These are phyloP conservation scores for Astreopora myriophthalma DNA, from an alignment of 64 coral and sea anemone species.

Conservation along the genomic window DNA sequence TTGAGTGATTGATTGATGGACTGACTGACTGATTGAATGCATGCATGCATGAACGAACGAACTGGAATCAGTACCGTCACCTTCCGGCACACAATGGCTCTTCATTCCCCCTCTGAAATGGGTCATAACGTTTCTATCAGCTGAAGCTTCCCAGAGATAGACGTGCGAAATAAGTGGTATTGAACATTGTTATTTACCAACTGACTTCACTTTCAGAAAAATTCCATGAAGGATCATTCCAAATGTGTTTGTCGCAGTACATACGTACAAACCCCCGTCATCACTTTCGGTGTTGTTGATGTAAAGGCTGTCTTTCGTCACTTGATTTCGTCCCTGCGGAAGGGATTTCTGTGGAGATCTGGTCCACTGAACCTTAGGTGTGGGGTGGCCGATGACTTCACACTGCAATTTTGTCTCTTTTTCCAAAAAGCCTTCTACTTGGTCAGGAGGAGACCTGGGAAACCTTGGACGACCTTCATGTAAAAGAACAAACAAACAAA, in stretches of 20 bases:
- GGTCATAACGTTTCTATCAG: no score
- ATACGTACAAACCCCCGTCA: constrained; percentile 32
- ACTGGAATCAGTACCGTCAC: no score
- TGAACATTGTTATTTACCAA: neutral
- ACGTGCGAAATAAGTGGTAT: no score
- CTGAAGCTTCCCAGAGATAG: no score
- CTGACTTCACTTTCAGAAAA: neutral
- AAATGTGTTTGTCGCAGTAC: constrained; percentile 42
- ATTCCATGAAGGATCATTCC: constrained; percentile 46
- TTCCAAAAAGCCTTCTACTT: neutral
- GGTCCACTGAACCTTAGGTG: constrained; percentile 10
- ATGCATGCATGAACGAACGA: no score
- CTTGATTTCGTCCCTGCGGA: constrained; percentile 7
- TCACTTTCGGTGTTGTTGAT: neutral
- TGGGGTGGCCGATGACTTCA: constrained; percentile 29
- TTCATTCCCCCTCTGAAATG: no score
- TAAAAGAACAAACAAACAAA: neutral
- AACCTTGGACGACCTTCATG: no score
- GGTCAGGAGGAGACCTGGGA: no score
- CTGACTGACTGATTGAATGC: no score
- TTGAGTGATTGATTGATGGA: no score
- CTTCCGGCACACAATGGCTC: no score
- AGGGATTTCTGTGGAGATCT: constrained; percentile 27
- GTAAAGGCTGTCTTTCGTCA: neutral
- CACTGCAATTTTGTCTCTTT: constrained; percentile 28